Base-by-base conservation (phyloP, 2,888 invertebrate genomes). In the Lasioglossum pauxillum region DNA sequence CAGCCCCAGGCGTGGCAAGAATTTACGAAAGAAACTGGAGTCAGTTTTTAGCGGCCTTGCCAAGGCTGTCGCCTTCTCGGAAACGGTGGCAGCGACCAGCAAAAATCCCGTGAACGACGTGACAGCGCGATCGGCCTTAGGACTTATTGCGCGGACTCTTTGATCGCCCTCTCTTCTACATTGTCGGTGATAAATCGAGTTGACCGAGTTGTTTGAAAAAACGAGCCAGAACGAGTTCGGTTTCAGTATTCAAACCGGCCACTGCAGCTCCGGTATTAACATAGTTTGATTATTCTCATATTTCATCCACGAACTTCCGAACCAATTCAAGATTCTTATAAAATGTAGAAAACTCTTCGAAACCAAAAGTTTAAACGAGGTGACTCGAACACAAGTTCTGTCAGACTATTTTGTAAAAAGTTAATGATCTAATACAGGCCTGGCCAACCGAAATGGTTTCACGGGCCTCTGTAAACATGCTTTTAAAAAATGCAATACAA, bases 1-100 rank as follows among this genome's bases (percentile, higher is more conserved):
- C 77, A 76, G 79, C 77, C 74, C 75, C 75, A 77, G 83, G 74
- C 86, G 84, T 38, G 84, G 78, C 41, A 87, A 89, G 91, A 92
- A 92, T 93, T 88, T 83, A 79, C 84, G 83, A 88, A 92, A 92
- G 90, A 93, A 93, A 89, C 85, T 83, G 81, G 83, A 89, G 86
- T 86, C 82, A 84, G 88, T 93, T 93, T 92, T 91, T 90, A 92
- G 90, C 89, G 90, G 85, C 90, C 90, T 92, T 91, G 91, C 82
- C 91, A 93, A 93, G 92, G 91, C 84, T 92, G 90, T 85, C 89
- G 89, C 91, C 90, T 93, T 91, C 92, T 90, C 84, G 83, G 91
- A 93, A 92, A 90, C 89, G 84, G 74, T 74, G 77, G 82, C 75
- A 77, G 31, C 64, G 67, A 53, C 71, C 19, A 71, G 77, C 72